These are phyloP conservation scores for Caprella mutica DNA, from an alignment of 2,888 invertebrate species.

Conservation along the genomic window DNA sequence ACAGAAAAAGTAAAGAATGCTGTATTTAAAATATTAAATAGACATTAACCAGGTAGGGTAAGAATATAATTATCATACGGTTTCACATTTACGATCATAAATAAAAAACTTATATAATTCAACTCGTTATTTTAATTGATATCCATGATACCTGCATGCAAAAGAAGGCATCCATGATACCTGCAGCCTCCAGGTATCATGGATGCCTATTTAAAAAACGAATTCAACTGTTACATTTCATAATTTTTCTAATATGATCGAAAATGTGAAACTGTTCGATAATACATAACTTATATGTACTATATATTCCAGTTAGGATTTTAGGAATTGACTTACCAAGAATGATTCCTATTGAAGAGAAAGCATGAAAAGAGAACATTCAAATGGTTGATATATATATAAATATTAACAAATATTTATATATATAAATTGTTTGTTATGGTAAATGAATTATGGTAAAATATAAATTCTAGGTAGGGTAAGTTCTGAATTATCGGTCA, in stretches of 20 bases:
- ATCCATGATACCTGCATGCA: background rate
- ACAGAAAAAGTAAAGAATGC: background rate
- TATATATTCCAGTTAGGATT: background rate
- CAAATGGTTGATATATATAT: background rate
- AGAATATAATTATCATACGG: background rate
- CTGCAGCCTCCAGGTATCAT: no score
- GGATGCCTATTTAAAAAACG: no score
- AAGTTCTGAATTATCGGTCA: no score
- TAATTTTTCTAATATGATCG: no score
- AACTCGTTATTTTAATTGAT: no score
- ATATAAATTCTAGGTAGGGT: background rate
- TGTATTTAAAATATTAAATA: background rate
- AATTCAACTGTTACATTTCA: background rate
- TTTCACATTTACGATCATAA: background rate
- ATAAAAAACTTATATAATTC: no score
- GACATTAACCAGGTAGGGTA: background rate
- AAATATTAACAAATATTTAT: constrained; percentile 5
- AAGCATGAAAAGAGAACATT: background rate
- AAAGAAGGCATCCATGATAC: background rate
- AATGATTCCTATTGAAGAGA: background rate
- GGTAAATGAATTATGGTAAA: background rate
- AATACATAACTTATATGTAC: background rate
- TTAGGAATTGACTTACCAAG: background rate
- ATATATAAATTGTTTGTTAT: constrained; percentile 8
- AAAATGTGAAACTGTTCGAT: no score